Base-by-base conservation (phyloP, 2,888 invertebrate genomes). In the Strigamia maritima region DNA sequence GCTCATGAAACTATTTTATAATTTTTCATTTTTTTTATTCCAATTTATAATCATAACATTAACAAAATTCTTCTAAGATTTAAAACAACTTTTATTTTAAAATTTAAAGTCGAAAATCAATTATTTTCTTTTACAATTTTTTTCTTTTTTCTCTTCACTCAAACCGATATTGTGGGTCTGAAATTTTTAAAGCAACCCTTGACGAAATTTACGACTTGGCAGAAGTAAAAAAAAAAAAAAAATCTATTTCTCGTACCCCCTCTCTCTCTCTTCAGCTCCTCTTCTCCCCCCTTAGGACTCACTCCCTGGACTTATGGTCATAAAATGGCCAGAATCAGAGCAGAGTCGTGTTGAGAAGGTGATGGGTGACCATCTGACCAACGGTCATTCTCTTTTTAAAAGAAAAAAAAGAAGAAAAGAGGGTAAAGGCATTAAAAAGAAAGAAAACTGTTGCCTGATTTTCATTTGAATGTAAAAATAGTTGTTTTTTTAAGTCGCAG, bases 291-390 rank as follows among this genome's bases (percentile, higher is more conserved):
- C 65, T 16, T 26, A 65, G 65, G 65, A 65, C 65, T 65, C 65
- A 65, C 65, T 65, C 65, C 65, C 65, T 24, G 65, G 65, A 26
- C 65, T 65, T 65, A 65, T 26, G 65, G 65, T 65, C 65, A 65
- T 65, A 65, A 65, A 65, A 65, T 65, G 65, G 65, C 65, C 65
- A 65, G 65, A 65, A 65, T 65, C 65, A 65, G 65, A 65, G 65
- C 65, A 65, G 65, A 16, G 65, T 65, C 28, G 65, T 65, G 65
- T 65, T 65, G 65, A 65, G 24, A 65, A 65, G 8, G 65, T 65
- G 65, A 65, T 65, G 65, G 65, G 65, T 65, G 65, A 65, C 65
- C 65, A 65, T 65, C 65, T 65, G 65, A 65, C 65, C 65, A 65
- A 24, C 28, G 65, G 65, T 65, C 65, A 65, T 65, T 65, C 65